These are phyloP conservation scores for Zaprionus nigranus DNA, from an alignment of 1,140 invertebrate genomes.

Conservation along the genomic window DNA sequence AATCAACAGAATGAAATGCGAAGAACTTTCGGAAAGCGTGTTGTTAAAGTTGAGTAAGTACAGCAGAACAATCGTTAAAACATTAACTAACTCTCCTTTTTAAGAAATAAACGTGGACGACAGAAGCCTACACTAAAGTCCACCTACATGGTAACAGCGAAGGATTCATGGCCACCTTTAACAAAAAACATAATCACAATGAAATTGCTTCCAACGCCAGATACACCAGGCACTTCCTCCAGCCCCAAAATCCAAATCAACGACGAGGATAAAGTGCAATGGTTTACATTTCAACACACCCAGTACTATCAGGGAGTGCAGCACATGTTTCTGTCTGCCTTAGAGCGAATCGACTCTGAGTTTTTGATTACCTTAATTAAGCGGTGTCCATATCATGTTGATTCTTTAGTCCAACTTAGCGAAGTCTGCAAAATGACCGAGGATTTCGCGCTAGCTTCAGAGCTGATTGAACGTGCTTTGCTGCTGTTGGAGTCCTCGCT, in stretches of 20 bases:
- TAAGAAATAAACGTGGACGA: constrained; percentile 87
- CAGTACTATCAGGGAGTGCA: constrained; percentile 91
- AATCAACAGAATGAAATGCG: constrained; percentile 94
- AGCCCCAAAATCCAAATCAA: constrained; percentile 30
- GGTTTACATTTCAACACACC: constrained; percentile 93
- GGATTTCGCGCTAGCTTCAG: constrained; percentile 91
- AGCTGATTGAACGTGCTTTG: constrained; percentile 91
- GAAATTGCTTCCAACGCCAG: constrained; percentile 86
- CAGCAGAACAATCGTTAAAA: not conserved
- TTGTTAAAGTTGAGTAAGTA: constrained; percentile 86
- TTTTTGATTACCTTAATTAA: constrained; percentile 93
- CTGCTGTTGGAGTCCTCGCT: constrained; percentile 91
- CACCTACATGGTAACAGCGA: constrained; percentile 88
- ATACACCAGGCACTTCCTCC: constrained; percentile 54
- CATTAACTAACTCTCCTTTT: not conserved
- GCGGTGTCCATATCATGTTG: constrained; percentile 92
- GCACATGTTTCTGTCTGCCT: constrained; percentile 90
- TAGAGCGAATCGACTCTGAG: constrained; percentile 92
- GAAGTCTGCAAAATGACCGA: constrained; percentile 92
- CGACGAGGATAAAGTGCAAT: constrained; percentile 83
- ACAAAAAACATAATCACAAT: constrained; percentile 91
- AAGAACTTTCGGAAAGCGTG: constrained; percentile 93
- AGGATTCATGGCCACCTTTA: constrained; percentile 89
- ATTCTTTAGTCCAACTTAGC: constrained; percentile 93
- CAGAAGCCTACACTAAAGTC: constrained; percentile 86